Percentiles rank a stretch among this genome's conserved stretches.
Evolutionary conservation across 2,113 vertebrate genomes (phyloP).

Genomic region (Saguinus imperator): DNA sequence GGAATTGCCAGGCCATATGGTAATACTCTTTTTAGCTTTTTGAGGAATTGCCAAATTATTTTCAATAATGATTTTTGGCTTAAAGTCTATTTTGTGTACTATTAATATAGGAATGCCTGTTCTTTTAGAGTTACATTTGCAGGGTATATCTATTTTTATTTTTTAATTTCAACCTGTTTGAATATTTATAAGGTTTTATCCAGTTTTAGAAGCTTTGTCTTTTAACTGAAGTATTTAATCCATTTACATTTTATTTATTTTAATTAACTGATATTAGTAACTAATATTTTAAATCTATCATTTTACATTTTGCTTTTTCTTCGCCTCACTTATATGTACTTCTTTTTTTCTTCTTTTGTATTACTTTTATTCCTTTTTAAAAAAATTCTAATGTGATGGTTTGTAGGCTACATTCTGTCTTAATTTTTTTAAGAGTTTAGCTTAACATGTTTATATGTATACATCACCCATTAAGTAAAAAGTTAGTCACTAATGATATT

Average conservation of each 20-base stretch:
- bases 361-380: not conserved
- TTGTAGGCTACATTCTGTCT: not conserved
- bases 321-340: not conserved
- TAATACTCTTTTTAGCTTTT: not conserved
- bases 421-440: not conserved
- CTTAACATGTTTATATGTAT: not conserved
- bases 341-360: not conserved
- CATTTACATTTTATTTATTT: not conserved
- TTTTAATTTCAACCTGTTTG: not conserved
- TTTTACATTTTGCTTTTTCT: not conserved
- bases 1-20: not conserved
- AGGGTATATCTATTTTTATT: not conserved
- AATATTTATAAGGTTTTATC: not conserved
- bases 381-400: not conserved
- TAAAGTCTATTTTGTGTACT: not conserved
- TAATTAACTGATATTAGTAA: not conserved
- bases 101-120: not conserved
- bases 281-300: not conserved
- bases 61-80: not conserved
- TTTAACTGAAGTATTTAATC: not conserved
- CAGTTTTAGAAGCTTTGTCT: not conserved
- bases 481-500: not conserved
- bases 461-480: not conserved
- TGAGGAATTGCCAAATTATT: not conserved
- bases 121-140: not conserved